Evolutionary conservation across 2,113 vertebrate genomes (phyloP).

Genomic region (Muntiacus muntjak): DNA sequence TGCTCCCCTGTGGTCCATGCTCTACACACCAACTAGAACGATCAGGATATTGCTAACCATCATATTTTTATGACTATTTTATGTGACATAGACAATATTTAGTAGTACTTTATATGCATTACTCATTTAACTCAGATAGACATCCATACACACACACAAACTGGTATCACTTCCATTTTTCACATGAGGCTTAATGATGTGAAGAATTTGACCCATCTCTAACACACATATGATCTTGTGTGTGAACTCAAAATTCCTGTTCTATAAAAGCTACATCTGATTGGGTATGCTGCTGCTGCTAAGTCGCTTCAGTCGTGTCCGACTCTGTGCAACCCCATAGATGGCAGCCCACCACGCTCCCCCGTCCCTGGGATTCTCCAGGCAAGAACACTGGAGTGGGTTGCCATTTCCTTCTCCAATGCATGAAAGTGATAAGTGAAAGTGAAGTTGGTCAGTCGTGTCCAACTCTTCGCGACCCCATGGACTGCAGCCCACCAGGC

Average conservation of each 20-base stretch:
- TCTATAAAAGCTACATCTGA: neutral
- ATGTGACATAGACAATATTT: neutral
- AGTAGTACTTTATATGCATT: neutral
- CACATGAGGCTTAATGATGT: neutral
- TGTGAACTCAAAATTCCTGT: neutral
- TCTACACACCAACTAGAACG: neutral
- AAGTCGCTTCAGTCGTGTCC: no score
- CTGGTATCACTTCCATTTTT: neutral
- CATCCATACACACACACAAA: neutral
- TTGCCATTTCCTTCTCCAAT: no score
- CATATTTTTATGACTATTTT: neutral
- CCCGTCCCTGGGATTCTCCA: no score
- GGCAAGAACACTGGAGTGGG: no score
- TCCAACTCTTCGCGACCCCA: no score
- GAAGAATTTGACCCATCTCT: neutral
- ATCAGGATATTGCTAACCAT: neutral
- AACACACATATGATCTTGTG: neutral
- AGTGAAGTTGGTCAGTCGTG: no score
- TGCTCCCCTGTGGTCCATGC: neutral
- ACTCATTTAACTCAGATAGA: neutral
- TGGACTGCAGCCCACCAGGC: no score
- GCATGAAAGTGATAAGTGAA: no score
- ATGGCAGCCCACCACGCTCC: no score
- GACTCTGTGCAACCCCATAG: no score
- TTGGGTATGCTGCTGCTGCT: neutral